Conservation (phyloP, 2,888 invertebrate species). For the Podotricha telesiphe region DNA sequence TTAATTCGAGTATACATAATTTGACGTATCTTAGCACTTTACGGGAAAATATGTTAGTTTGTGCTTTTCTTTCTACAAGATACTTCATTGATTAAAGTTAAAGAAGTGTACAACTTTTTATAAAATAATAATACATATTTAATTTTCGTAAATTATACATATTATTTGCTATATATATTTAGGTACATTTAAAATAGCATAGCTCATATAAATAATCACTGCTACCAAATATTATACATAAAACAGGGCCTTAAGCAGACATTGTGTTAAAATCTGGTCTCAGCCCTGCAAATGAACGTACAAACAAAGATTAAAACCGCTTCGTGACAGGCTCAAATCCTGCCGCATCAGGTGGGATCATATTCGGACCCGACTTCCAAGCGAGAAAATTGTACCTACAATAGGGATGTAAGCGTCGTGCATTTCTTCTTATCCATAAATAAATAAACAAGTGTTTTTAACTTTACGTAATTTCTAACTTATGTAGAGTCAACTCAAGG, state of each 20-base stretch:
- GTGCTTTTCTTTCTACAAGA: too few species aligned
- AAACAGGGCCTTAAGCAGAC: not conserved
- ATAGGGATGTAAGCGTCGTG: slow-evolving; percentile 1
- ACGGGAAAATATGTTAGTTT: too few species aligned
- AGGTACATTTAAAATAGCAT: too few species aligned
- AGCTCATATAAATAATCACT: not conserved
- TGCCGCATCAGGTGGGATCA: slow-evolving; percentile 43
- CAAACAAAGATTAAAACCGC: slow-evolving; percentile 44
- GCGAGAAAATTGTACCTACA: slow-evolving; percentile 40
- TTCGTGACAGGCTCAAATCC: slow-evolving; percentile 45
- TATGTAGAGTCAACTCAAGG: too few species aligned
- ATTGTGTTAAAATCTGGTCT: slow-evolving; percentile 24
- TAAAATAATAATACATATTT: too few species aligned
- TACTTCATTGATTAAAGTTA: too few species aligned
- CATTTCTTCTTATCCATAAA: not conserved
- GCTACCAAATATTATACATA: not conserved
- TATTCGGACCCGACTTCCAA: slow-evolving; percentile 43
- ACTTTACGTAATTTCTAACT: too few species aligned
- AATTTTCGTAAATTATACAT: too few species aligned
- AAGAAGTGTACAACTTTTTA: too few species aligned
- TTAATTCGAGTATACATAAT: too few species aligned
- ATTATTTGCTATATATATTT: too few species aligned
- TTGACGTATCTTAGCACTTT: too few species aligned
- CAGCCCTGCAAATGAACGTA: slow-evolving; percentile 40
- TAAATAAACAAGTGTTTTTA: not conserved